Conservation (phyloP, 2,113 vertebrate genomes). For the Elgaria multicarinata region DNA sequence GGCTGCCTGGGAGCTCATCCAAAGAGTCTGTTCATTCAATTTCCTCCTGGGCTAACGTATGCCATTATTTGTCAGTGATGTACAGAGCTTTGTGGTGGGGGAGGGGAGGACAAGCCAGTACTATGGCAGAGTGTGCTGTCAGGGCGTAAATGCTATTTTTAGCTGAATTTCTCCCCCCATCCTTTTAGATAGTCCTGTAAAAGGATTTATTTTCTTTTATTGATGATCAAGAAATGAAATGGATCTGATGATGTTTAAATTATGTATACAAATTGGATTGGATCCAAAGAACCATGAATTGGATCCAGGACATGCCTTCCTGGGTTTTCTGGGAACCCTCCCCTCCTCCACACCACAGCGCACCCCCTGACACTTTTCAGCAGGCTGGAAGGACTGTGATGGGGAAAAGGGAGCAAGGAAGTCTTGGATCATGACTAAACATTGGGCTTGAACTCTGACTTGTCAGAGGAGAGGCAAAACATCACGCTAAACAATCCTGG, state of each 20-base stretch:
- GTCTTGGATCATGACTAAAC: no score
- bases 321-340: no score
- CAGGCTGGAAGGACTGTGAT: no score
- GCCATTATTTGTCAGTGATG: slow-evolving; percentile 13
- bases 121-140: background rate
- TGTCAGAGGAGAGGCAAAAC: no score
- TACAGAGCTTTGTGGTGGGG: background rate
- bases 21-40: background rate
- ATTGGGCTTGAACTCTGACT: no score
- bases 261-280: background rate
- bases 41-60: slow-evolving; percentile 1
- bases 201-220: background rate
- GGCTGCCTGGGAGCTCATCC: background rate
- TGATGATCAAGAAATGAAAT: background rate
- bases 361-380: no score
- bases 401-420: no score
- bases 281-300: background rate
- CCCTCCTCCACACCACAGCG: no score
- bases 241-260: background rate
- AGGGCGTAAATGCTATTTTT: background rate
- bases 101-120: background rate
- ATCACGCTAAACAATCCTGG: no score
- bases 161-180: background rate
- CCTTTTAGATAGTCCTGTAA: background rate
- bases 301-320: no score